Evolutionary conservation across 2,888 invertebrate genomes (phyloP).

Genomic region (Nudaria mundana): DNA sequence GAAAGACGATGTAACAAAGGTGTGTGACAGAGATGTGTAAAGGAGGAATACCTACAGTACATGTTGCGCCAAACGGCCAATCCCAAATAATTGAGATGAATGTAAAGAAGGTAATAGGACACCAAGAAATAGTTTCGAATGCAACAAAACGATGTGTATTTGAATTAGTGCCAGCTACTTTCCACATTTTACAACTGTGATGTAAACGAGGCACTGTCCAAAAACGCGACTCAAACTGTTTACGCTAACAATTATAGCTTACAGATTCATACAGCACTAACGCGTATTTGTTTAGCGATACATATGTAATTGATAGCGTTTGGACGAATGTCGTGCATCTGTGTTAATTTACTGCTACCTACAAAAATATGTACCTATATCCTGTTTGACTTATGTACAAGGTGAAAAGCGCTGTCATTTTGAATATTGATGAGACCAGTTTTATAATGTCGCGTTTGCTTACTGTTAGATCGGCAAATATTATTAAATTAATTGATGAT

Average conservation of each 20-base stretch:
- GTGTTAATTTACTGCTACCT: constrained; percentile 31
- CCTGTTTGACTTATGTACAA: constrained; percentile 14
- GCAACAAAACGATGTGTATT: background rate
- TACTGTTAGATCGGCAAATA: too few relatives aligned
- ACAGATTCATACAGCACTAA: constrained; percentile 58
- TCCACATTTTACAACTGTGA: background rate
- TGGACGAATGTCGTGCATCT: constrained; percentile 46
- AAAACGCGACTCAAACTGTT: constrained; percentile 60
- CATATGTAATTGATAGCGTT: constrained; percentile 63
- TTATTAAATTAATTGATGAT: too few relatives aligned
- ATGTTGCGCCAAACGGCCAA: too few relatives aligned
- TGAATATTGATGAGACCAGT: background rate
- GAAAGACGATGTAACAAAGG: too few relatives aligned
- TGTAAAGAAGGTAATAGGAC: too few relatives aligned
- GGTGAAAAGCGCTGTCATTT: constrained; percentile 5
- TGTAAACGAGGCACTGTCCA: constrained; percentile 49
- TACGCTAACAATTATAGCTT: constrained; percentile 59
- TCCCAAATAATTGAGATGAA: too few relatives aligned
- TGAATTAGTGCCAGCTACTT: background rate
- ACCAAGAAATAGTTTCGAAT: background rate
- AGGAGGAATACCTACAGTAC: too few relatives aligned
- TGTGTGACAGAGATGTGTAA: too few relatives aligned
- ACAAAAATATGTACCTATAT: constrained; percentile 24
- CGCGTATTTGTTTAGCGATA: constrained; percentile 71
- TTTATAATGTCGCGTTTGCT: too few relatives aligned